A percentile compares a stretch with the other conserved stretches of the same genome.
Evolutionary conservation across 2,113 vertebrate species (phyloP).

Genomic region (Artemisiospiza belli): DNA sequence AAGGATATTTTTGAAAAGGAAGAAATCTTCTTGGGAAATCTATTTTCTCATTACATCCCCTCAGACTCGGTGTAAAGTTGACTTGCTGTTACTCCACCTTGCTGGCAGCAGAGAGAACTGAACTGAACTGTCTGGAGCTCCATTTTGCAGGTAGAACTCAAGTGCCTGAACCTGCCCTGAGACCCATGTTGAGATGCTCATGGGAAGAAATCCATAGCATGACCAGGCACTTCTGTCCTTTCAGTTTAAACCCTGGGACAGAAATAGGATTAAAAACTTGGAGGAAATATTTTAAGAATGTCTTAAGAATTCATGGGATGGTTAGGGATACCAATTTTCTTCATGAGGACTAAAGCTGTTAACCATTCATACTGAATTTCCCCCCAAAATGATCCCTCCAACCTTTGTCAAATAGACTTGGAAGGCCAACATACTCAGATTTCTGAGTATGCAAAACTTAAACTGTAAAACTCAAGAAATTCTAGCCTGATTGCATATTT

Average conservation of each 20-base stretch:
- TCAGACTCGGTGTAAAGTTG: not conserved
- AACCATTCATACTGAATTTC: not conserved
- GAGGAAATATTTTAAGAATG: not conserved
- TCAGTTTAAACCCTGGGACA: not conserved
- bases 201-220: not conserved
- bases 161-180: not conserved
- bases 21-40: not conserved
- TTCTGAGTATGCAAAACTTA: not conserved
- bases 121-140: not conserved
- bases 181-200: fast-evolving
- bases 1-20: not conserved
- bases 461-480: not conserved
- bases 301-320: not conserved
- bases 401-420: not conserved
- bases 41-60: not conserved
- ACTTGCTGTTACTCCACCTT: not conserved
- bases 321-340: not conserved
- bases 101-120: not conserved
- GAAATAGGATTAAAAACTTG: not conserved
- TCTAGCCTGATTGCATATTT: not conserved
- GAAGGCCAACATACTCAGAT: not conserved
- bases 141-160: not conserved
- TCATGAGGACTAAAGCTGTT: not conserved
- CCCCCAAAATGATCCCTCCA: not conserved
- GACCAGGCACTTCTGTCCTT: not conserved